These are phyloP conservation scores for Rotaria macrura DNA, from an alignment of 2,888 invertebrate genomes.

Conservation along the genomic window DNA sequence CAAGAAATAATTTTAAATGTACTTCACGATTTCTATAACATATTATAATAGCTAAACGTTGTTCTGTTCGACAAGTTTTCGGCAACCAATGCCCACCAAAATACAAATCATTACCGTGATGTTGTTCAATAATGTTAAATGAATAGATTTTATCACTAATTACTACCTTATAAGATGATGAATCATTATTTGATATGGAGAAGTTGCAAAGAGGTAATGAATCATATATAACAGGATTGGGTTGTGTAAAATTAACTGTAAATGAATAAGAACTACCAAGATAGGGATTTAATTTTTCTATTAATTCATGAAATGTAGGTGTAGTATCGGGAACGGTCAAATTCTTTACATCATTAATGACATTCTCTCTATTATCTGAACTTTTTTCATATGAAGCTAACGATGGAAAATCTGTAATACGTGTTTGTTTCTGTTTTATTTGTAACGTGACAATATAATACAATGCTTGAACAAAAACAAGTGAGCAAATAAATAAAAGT, in stretches of 20 bases:
- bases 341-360: background rate
- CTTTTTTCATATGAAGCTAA: too few species aligned
- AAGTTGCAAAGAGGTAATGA: background rate
- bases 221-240: background rate
- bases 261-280: background rate
- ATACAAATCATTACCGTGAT: background rate
- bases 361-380: background rate
- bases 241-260: background rate
- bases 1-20: constrained; percentile 13
- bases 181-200: background rate
- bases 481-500: background rate
- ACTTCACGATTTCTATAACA: constrained; percentile 7
- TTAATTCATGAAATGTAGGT: background rate
- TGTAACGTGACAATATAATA: background rate
- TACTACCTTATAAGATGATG: background rate
- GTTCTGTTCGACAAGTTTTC: background rate
- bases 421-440: background rate
- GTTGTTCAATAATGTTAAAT: background rate
- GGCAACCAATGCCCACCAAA: background rate
- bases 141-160: background rate
- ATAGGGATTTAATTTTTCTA: background rate
- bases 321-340: too few species aligned
- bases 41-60: background rate
- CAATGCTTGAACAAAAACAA: background rate
- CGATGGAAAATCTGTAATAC: background rate